phyloP scores from a whole-genome alignment of 1,140 invertebrate genomes.

The Zaprionus camerounensis region DNA sequence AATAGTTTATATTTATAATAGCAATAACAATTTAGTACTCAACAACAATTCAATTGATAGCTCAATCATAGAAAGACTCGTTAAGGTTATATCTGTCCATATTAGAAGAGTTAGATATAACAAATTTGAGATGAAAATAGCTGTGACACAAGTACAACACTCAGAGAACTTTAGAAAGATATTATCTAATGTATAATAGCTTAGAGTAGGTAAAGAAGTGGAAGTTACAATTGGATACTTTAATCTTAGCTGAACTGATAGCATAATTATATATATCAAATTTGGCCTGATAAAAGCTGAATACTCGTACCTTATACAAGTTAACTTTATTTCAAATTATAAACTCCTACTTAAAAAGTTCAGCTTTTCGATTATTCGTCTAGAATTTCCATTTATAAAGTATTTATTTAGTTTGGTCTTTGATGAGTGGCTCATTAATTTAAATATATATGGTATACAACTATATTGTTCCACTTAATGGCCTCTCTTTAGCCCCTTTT shows the following conservation, averaged over 20 bases:
- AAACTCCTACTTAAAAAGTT: neutral
- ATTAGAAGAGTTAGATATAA: neutral
- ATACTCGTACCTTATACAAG: too few relatives aligned
- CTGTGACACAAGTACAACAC: too few relatives aligned
- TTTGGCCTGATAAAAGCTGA: neutral
- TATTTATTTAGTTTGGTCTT: neutral
- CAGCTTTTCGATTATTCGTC: too few relatives aligned
- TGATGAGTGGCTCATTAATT: neutral
- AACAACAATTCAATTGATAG: too few relatives aligned
- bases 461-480: constrained; percentile 2
- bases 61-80: too few relatives aligned
- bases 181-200: too few relatives aligned
- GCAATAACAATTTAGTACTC: too few relatives aligned
- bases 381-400: neutral
- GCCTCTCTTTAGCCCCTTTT: neutral
- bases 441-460: neutral
- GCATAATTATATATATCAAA: neutral
- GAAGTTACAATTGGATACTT: too few relatives aligned
- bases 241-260: too few relatives aligned
- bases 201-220: too few relatives aligned
- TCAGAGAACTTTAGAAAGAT: too few relatives aligned
- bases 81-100: neutral
- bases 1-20: too few relatives aligned
- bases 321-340: neutral
- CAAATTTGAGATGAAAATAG: neutral